Conservation (phyloP, 1,140 invertebrate genomes). For the Druon quercuslanigerum region DNA sequence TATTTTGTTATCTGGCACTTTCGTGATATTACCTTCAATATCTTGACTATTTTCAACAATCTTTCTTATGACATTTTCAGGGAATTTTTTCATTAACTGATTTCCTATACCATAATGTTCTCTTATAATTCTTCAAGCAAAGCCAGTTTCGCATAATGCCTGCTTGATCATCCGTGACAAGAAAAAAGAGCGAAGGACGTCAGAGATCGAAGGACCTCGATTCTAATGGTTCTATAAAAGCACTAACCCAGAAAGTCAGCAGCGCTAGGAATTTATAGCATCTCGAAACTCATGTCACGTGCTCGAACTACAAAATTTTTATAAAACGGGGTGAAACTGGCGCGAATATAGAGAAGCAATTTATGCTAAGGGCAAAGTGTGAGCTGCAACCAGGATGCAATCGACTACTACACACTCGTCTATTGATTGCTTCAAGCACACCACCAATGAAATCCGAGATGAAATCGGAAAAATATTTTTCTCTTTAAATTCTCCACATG, state of each 20-base stretch:
- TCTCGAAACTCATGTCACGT: conserved; percentile 16
- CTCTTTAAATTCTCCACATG: no score
- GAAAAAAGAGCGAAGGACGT: neutral
- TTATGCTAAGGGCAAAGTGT: conserved; percentile 27
- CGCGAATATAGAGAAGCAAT: conserved; percentile 18
- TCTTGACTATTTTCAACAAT: no score
- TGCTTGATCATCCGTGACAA: neutral
- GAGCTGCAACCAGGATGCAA: conserved; percentile 10
- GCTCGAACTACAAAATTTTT: conserved; percentile 18
- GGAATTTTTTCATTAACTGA: no score
- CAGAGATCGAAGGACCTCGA: conserved; percentile 17
- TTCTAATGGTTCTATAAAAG: conserved; percentile 16
- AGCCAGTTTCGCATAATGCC: no score
- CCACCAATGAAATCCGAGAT: neutral
- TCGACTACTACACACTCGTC: neutral
- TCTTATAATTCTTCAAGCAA: no score
- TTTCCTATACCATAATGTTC: no score
- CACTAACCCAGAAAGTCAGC: conserved; percentile 12
- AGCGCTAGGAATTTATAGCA: neutral
- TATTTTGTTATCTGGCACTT: no score
- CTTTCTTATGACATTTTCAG: no score
- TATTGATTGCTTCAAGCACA: conserved; percentile 19
- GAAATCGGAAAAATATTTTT: no score
- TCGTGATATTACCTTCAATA: no score
- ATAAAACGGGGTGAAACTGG: neutral